A percentile compares a stretch with the other conserved stretches of the same genome.
These are phyloP conservation scores for Slavum lentiscoides DNA, from an alignment of 2,888 invertebrate genomes.

Conservation along the genomic window DNA sequence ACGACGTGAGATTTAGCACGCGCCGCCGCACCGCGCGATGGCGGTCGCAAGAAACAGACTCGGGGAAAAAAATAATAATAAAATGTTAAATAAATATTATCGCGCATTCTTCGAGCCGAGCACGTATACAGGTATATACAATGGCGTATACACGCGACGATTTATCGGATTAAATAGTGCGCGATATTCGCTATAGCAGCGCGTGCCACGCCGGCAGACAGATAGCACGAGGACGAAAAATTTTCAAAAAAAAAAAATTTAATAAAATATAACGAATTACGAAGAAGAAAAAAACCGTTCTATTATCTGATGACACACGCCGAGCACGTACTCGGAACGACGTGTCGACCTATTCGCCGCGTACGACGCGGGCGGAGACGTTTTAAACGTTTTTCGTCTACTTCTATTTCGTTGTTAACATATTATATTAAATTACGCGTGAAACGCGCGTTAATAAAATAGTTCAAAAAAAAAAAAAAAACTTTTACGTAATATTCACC, in stretches of 20 bases:
- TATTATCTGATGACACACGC: conserved; percentile 28
- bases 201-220: not conserved
- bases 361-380: not conserved
- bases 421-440: not conserved
- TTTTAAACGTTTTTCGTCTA: not conserved
- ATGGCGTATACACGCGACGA: not conserved
- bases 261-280: not conserved
- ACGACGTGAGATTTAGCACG: not conserved
- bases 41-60: not conserved
- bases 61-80: too few relatives aligned
- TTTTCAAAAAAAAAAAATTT: not conserved
- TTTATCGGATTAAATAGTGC: conserved; percentile 18
- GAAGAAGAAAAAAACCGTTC: not conserved
- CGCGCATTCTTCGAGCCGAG: not conserved
- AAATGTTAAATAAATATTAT: too few relatives aligned
- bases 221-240: not conserved
- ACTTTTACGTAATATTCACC: too few relatives aligned
- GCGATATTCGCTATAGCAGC: not conserved
- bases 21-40: too few relatives aligned
- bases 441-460: not conserved
- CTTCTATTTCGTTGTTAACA: not conserved
- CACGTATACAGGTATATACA: not conserved
- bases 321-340: not conserved
- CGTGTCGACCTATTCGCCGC: too few relatives aligned
- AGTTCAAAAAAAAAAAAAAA: not conserved